Conservation (phyloP, 2,797 vertebrate species). For the Myotis vivesi region DNA sequence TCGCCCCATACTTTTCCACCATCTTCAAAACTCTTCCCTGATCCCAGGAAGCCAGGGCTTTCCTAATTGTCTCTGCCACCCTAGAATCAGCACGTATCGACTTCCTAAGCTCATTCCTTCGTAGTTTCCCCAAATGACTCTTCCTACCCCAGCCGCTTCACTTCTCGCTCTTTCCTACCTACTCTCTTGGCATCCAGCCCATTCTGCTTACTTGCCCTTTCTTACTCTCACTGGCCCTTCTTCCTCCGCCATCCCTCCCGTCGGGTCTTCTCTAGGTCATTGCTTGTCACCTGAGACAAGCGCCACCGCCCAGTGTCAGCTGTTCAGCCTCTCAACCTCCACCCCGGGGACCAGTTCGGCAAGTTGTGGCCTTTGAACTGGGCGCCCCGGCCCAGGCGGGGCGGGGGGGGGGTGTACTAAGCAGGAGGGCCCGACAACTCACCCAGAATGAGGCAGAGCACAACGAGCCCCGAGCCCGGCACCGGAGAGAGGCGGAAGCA, state of each 20-base stretch:
- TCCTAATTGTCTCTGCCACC: not conserved
- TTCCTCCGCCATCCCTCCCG: not conserved
- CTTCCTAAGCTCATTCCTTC: not conserved
- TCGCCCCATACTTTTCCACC: conserved; percentile 13
- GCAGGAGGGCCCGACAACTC: conserved; percentile 66
- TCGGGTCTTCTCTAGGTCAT: conserved; percentile 51
- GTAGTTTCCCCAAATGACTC: conserved; percentile 13
- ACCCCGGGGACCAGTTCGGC: not conserved
- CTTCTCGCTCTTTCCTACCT: not conserved
- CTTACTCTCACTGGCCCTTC: not conserved
- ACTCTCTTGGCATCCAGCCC: not conserved
- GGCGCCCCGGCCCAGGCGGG: conserved; percentile 40
- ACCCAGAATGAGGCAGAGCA: conserved; percentile 68
- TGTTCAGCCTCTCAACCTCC: not conserved
- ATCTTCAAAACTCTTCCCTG: conserved; percentile 58
- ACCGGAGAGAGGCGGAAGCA: conserved; percentile 7
- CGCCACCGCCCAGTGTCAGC: conserved; percentile 15
- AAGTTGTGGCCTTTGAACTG: conserved; percentile 44
- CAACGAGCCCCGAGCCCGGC: not conserved
- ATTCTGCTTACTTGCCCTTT: not conserved
- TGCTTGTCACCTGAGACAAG: not conserved
- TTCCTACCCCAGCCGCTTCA: not conserved
- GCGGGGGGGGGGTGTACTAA: not conserved
- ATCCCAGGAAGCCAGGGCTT: not conserved
- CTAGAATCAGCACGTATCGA: not conserved